A percentile compares a stretch with the other conserved stretches of the same genome.
Conservation (phyloP, 2,113 vertebrate genomes). For the Camelus bactrianus region DNA sequence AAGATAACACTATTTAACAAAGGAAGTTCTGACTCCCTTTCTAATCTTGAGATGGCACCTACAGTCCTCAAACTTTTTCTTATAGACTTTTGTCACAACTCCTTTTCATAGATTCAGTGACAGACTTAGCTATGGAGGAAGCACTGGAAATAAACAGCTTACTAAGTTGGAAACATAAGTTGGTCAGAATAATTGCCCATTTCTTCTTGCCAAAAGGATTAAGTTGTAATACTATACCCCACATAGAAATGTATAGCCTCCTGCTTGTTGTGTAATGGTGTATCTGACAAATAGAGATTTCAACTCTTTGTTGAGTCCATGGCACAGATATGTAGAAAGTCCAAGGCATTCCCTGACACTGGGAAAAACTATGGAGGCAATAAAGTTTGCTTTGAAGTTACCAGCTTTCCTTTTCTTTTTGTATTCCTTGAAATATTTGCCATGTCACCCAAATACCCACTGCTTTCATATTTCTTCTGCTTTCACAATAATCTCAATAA, state of each 20-base stretch:
- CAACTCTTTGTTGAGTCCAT: neutral
- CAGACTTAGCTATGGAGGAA: neutral
- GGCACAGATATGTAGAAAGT: neutral
- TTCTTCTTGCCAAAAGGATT: slow-evolving; percentile 15
- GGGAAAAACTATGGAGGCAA: neutral
- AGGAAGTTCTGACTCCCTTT: neutral
- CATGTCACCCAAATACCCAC: neutral
- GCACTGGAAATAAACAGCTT: neutral
- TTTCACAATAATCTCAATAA: neutral
- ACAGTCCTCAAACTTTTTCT: neutral
- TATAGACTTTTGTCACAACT: neutral
- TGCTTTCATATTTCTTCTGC: neutral
- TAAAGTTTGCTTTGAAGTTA: neutral
- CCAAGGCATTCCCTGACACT: neutral
- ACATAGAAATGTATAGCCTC: neutral
- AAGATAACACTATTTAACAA: neutral
- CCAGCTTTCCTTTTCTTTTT: neutral
- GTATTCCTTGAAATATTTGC: neutral
- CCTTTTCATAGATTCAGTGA: neutral
- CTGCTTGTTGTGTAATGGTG: neutral
- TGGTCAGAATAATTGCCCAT: neutral
- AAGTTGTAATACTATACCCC: neutral
- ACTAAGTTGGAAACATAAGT: neutral
- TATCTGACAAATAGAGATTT: neutral
- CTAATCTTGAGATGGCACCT: neutral